phyloP scores from a whole-genome alignment of 2,797 vertebrate species.

The Oceanodroma leucorhoa region DNA sequence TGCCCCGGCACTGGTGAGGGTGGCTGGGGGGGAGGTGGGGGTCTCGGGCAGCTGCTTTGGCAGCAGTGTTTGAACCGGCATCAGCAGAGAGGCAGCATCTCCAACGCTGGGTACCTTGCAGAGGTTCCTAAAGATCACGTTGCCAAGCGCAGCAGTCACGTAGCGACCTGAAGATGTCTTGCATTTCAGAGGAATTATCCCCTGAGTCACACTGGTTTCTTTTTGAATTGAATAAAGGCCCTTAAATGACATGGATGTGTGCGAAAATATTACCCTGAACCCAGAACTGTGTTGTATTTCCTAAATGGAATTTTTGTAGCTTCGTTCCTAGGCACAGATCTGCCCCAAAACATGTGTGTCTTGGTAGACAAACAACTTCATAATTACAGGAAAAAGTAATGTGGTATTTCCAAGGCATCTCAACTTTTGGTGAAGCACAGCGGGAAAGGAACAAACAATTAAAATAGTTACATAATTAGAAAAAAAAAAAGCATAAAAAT shows the following conservation, averaged over 20 bases:
- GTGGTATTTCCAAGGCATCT: not conserved
- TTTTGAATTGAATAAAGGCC: not conserved
- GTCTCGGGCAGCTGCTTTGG: not conserved
- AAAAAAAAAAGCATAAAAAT: not conserved
- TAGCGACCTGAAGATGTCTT: not conserved
- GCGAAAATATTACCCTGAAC: not conserved
- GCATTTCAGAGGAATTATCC: not conserved
- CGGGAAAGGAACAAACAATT: not conserved
- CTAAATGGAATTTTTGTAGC: not conserved
- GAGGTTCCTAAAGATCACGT: not conserved
- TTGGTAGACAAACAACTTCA: not conserved
- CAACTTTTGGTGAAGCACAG: not conserved
- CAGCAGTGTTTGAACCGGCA: not conserved
- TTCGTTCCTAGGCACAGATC: not conserved
- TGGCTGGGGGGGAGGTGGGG: not conserved
- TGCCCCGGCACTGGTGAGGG: not conserved
- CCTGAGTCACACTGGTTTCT: not conserved
- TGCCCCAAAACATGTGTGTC: not conserved
- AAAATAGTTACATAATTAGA: not conserved
- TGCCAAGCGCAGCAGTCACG: not conserved
- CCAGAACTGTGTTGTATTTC: not conserved
- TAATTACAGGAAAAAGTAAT: not conserved
- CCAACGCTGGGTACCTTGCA: fast-evolving
- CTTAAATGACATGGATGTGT: not conserved
- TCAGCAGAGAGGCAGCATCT: not conserved